Conservation (phyloP, 2,113 vertebrate species). For the Fulmarus glacialis region DNA sequence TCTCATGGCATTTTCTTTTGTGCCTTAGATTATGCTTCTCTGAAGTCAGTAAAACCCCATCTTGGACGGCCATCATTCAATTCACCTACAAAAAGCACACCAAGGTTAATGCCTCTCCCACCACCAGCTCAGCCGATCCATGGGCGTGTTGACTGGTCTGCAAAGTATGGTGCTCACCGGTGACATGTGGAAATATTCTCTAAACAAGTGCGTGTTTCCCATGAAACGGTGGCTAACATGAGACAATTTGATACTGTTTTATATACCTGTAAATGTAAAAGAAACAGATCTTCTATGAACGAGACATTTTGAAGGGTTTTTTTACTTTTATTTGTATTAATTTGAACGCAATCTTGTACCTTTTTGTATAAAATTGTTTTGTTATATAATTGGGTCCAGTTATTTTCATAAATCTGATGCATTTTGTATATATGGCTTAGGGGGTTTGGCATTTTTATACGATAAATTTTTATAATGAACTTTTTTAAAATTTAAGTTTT, state of each 20-base stretch:
- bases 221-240: background rate
- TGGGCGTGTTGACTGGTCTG: slow-evolving; percentile 90
- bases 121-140: slow-evolving; percentile 82
- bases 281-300: slow-evolving; percentile 22
- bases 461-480: slow-evolving; percentile 70
- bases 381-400: slow-evolving; percentile 72
- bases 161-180: slow-evolving; percentile 86
- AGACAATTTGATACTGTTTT: background rate
- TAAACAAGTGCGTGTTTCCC: background rate
- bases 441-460: slow-evolving; percentile 73
- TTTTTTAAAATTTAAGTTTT: slow-evolving; percentile 57
- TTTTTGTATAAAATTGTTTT: slow-evolving; percentile 80
- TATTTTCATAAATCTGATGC: slow-evolving; percentile 76
- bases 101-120: slow-evolving; percentile 74
- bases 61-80: slow-evolving; percentile 75
- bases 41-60: slow-evolving; percentile 82
- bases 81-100: slow-evolving; percentile 80
- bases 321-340: slow-evolving; percentile 60
- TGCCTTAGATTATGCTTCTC: slow-evolving; percentile 84
- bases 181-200: slow-evolving; percentile 33
- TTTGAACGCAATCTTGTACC: slow-evolving; percentile 66
- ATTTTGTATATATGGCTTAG: slow-evolving; percentile 79
- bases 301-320: slow-evolving; percentile 53
- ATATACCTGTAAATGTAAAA: background rate
- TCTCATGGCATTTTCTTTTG: background rate